These are phyloP conservation scores for Xenentodon cancila DNA, from an alignment of 2,797 vertebrate species.

Conservation along the genomic window DNA sequence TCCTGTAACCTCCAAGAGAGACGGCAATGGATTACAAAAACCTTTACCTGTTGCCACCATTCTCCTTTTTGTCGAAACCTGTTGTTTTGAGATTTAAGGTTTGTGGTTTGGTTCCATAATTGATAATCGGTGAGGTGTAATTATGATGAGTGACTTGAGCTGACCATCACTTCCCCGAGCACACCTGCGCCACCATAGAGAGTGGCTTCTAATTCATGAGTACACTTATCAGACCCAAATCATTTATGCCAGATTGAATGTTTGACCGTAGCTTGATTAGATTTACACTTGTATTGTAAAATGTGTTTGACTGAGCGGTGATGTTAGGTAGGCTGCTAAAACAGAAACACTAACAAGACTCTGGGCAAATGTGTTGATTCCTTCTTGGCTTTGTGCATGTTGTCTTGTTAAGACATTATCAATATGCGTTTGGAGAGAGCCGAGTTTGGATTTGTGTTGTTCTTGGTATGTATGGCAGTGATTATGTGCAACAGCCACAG, in stretches of 20 bases:
- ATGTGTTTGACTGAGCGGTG: too few species aligned
- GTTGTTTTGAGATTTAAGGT: conserved; percentile 1
- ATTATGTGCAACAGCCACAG: conserved; percentile 1
- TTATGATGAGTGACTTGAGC: not conserved
- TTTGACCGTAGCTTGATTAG: too few species aligned
- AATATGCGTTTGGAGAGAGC: not conserved
- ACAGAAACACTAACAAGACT: too few species aligned
- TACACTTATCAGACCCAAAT: too few species aligned
- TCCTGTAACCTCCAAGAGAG: conserved; percentile 32
- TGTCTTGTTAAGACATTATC: not conserved
- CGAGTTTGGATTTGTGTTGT: not conserved
- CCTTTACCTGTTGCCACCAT: not conserved
- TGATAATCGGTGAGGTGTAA: not conserved
- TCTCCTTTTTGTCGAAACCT: not conserved
- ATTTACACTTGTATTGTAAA: not conserved
- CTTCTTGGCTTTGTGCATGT: not conserved
- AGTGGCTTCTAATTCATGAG: not conserved
- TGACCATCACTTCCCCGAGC: not conserved
- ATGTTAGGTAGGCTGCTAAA: too few species aligned
- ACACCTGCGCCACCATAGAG: not conserved
- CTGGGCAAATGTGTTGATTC: not conserved
- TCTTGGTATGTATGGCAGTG: not conserved
- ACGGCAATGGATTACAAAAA: conserved; percentile 26
- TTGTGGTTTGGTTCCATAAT: not conserved
- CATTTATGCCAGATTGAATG: too few species aligned